Base-by-base conservation (phyloP, 2,113 vertebrate species). In the Axis porcinus region DNA sequence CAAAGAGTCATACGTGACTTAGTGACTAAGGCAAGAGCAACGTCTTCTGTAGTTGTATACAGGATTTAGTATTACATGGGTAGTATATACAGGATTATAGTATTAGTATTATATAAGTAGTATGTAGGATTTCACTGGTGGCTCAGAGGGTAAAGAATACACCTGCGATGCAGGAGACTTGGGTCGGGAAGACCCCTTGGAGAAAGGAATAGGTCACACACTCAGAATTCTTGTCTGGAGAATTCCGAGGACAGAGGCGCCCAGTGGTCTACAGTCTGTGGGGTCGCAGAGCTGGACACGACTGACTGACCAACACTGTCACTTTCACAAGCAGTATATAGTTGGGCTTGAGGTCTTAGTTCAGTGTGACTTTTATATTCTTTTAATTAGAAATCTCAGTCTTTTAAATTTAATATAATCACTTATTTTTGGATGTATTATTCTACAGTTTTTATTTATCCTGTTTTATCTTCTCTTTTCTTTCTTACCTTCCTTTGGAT, bases 21-120 rank as follows among this genome's bases (percentile, higher is more conserved):
- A 25, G 36, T 7, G 70, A 43, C 70, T 27, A 1, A 14, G 1
- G 1, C 19, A 70, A 2, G 0, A 3, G 36, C 9, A 3, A 0
- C 5, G 5, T 36, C 64, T 70, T 23, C 21, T 5, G 17, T 3
- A 70, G 64, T 1, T 21, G 33, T 0, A 67, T 36, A 5, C 0
- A 21, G 64, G 64, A 5, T 21, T 21, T 12, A 50, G 47, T 50
- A 13, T 50, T 50, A 13, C 13, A 50, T 13, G 11, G 47, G 47
- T 11, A 47, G 47, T 47, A 47, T 13, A 50, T 13, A 50, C 1
- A 50, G 47, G 47, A 13, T 50, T 13, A 50, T 4, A 13, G 47
- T 13, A 13, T 50, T 13, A 50, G 47, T 50, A 3, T 13, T 13
- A 14, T 13, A 50, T 13, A 19, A 36, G 64, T 1, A 36, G 33